Base-by-base conservation (phyloP, 2,888 invertebrate genomes). In the Strigamia transsilvanica region DNA sequence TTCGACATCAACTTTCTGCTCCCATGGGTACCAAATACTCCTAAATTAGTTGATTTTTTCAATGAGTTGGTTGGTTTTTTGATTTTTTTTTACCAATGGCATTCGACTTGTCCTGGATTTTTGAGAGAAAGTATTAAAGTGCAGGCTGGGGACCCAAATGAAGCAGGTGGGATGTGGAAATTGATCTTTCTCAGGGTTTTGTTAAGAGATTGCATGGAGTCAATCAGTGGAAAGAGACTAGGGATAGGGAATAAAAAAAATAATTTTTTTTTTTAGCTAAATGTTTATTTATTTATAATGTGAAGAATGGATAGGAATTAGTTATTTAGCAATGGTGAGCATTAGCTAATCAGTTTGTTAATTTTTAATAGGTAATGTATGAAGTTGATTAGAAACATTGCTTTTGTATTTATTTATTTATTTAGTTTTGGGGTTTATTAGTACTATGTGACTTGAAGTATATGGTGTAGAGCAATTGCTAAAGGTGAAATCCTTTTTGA, bases 221-320 rank as follows among this genome's bases (percentile, higher is more conserved):
- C 46, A 46, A 80, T 51, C 21, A 80, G 32, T 23, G 80, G 80
- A 18, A 18, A 80, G 3, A 80, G 42, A 80, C 80, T 80, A 23
- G 18, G 51, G n/a, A n/a, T n/a, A n/a, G n/a, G n/a, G n/a, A n/a
- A n/a, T n/a, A n/a, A n/a, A n/a, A n/a, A n/a, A 79, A 18, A 27
- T 21, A 32, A 9, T 18, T 21, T 61, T 61, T 21, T 18, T 21
- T 4, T 23, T 61, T 61, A 21, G n/a, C n/a, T n/a, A n/a, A n/a
- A n/a, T n/a, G n/a, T n/a, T n/a, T n/a, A n/a, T n/a, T n/a, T n/a
- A n/a, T n/a, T n/a, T n/a, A n/a, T n/a, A n/a, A n/a, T n/a, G n/a
- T n/a, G n/a, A n/a, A n/a, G n/a, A n/a, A n/a, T n/a, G n/a, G n/a
- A n/a, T n/a, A n/a, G n/a, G n/a, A n/a, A n/a, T n/a, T n/a, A n/a